Percentiles rank a stretch among this genome's conserved stretches.
These are phyloP conservation scores for Chrysogorgia sp. DNA, from an alignment of 92 coral and sea anemone genomes.

Conservation along the genomic window DNA sequence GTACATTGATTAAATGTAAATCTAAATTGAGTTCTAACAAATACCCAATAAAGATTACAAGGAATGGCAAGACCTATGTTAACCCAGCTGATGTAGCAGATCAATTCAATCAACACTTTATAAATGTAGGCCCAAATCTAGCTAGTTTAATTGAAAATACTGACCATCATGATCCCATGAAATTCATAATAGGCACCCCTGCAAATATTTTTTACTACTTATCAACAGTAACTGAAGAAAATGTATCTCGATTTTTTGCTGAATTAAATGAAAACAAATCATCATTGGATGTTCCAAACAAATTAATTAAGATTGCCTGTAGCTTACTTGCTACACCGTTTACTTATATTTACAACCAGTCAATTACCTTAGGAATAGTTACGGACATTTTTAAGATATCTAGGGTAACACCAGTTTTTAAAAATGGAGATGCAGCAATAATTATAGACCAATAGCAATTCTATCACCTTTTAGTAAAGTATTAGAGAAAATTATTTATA, in stretches of 20 bases:
- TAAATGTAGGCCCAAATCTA: conserved; percentile 41
- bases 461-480: conserved; percentile 61
- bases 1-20: conserved; percentile 37
- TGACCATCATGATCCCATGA: conserved; percentile 5
- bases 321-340: conserved; percentile 38
- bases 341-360: conserved; percentile 58
- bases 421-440: too few relatives aligned
- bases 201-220: background rate
- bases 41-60: conserved; percentile 29
- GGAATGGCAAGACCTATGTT: conserved; percentile 36
- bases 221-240: conserved; percentile 35
- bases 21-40: conserved; percentile 25
- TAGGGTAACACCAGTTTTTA: too few relatives aligned
- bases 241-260: conserved; percentile 1
- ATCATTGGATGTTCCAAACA: conserved; percentile 34
- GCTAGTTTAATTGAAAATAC: conserved; percentile 24
- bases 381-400: conserved; percentile 54
- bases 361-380: conserved; percentile 52
- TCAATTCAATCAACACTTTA: conserved; percentile 50
- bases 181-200: conserved; percentile 12
- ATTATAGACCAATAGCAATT: too few relatives aligned
- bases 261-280: conserved; percentile 38
- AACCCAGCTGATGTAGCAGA: conserved; percentile 37
- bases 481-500: conserved; percentile 60
- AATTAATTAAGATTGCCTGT: conserved; percentile 29